Conservation (phyloP, 2,797 vertebrate species). For the Myotis planiceps region DNA sequence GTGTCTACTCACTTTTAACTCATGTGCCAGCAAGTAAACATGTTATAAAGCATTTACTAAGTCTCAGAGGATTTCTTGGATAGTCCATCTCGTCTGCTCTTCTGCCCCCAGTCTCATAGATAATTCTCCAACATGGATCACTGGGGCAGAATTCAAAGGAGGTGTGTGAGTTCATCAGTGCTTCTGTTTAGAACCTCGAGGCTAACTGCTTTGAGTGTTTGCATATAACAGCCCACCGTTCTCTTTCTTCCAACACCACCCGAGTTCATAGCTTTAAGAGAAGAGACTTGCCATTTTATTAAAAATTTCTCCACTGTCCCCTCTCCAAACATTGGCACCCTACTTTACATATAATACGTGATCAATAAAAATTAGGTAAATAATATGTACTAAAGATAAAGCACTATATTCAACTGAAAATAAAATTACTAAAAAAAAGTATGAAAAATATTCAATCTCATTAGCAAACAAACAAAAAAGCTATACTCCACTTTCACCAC, state of each 20-base stretch:
- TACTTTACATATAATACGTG: neutral
- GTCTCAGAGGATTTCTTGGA: neutral
- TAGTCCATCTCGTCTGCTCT: neutral
- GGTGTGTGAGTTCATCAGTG: neutral
- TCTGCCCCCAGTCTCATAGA: neutral
- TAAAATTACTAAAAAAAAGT: neutral
- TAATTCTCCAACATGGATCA: neutral
- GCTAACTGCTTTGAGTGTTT: neutral
- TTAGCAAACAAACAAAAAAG: neutral
- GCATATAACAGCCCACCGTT: neutral
- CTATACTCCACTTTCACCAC: neutral
- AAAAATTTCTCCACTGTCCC: neutral
- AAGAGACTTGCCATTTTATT: neutral
- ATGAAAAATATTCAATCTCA: constrained; percentile 22
- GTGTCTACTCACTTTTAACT: neutral
- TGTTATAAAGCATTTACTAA: neutral
- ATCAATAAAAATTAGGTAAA: neutral
- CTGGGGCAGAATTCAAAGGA: neutral
- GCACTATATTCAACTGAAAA: neutral
- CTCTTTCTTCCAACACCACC: neutral
- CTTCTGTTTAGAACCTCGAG: neutral
- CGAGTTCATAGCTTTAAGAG: neutral
- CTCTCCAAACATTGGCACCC: neutral
- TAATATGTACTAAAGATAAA: neutral
- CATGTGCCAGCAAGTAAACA: neutral